Conservation (phyloP, 2,113 vertebrate genomes). For the Coturnix japonica region DNA sequence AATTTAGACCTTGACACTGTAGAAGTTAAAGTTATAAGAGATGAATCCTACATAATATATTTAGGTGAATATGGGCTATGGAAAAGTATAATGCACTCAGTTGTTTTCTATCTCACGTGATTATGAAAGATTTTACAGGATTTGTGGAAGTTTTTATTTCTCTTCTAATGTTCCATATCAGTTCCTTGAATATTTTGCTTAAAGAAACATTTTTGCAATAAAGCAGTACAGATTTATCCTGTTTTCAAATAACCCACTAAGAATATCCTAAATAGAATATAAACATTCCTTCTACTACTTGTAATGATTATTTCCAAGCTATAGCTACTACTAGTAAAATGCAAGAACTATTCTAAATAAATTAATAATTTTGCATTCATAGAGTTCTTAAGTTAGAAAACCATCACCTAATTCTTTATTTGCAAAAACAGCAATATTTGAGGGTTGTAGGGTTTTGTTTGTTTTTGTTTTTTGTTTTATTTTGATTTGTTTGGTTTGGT, state of each 20-base stretch:
- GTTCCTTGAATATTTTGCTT: not conserved
- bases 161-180: not conserved
- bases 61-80: not conserved
- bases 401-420: not conserved
- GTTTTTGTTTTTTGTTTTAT: not conserved
- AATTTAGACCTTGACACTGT: not conserved
- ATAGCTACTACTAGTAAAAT: not conserved
- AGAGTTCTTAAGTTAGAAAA: not conserved
- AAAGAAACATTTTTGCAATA: not conserved
- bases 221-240: not conserved
- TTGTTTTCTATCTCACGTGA: not conserved
- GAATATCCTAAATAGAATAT: not conserved
- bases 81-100: not conserved
- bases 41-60: not conserved
- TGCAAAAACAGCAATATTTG: not conserved
- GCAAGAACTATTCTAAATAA: not conserved
- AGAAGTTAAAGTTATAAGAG: not conserved
- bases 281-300: not conserved
- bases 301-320: not conserved
- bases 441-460: not conserved
- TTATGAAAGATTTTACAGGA: too few species aligned
- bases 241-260: not conserved
- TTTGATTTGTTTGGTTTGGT: not conserved
- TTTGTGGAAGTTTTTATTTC: not conserved
- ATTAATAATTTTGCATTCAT: not conserved